A percentile compares a stretch with the other conserved stretches of the same genome.
Conservation (phyloP, 2,797 vertebrate species). For the Eptatretus atami region DNA sequence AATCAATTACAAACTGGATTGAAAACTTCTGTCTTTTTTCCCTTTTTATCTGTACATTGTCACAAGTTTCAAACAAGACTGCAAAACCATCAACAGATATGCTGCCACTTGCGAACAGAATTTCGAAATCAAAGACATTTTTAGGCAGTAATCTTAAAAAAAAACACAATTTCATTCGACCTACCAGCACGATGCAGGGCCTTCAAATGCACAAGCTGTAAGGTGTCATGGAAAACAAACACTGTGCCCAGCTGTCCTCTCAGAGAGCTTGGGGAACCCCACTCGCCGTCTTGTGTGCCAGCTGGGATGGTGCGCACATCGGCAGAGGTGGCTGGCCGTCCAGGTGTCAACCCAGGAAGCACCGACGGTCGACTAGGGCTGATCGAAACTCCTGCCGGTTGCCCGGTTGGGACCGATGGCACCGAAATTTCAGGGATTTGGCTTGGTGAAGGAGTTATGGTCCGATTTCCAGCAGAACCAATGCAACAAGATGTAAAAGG, state of each 20-base stretch:
- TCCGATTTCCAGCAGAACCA: conserved; percentile 64
- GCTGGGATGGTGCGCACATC: conserved; percentile 38
- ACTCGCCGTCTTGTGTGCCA: conserved; percentile 61
- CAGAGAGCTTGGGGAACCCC: conserved; percentile 68
- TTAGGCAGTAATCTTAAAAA: too few species aligned
- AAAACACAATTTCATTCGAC: not conserved
- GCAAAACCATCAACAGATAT: too few species aligned
- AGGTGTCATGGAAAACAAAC: conserved; percentile 58
- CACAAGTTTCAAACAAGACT: too few species aligned
- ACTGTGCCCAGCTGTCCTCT: conserved; percentile 55
- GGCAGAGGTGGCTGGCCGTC: not conserved
- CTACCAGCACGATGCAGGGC: conserved; percentile 28
- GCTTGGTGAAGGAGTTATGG: conserved; percentile 53
- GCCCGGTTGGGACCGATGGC: conserved; percentile 11
- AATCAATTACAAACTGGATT: too few species aligned
- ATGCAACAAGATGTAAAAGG: conserved; percentile 91
- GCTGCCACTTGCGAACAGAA: too few species aligned
- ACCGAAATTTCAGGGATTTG: conserved; percentile 79
- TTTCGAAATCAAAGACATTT: too few species aligned
- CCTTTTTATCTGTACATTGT: too few species aligned
- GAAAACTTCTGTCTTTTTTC: too few species aligned
- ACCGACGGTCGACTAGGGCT: not conserved
- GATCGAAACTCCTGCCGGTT: conserved; percentile 16
- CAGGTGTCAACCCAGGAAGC: not conserved
- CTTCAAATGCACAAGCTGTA: conserved; percentile 30